Base-by-base conservation (phyloP, 2,113 vertebrate genomes). In the Synchiropus splendidus region DNA sequence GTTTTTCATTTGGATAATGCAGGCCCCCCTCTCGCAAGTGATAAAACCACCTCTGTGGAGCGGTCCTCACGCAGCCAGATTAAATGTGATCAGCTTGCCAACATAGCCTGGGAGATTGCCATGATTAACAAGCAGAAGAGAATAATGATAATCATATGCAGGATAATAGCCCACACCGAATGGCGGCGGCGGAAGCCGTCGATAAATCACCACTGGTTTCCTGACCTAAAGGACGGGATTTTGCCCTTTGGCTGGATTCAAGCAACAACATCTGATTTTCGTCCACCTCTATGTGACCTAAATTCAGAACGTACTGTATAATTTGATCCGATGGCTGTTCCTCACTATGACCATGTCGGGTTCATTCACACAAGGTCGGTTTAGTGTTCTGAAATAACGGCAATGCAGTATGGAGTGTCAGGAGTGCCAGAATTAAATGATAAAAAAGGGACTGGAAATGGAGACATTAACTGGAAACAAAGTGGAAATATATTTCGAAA, bases 1-100 rank as follows among this genome's bases (percentile, higher is more conserved):
- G 59, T 77, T 82, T 79, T 75, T 77, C 75, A 79, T 82, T 73
- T 67, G 64, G 74, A 66, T 80, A 76, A 74, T 77, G 72, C 66
- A 61, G 39, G 37, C 54, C 58, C 63, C 59, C 56, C 14, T 55
- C 65, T 59, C 52, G 61, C 57, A 64, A 70, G 69, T 75, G 75
- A 77, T 77, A 64, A 75, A 72, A 74, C 63, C 74, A 65, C 59
- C 74, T 67, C 58, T 50, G 48, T 51, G 57, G 58, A 75, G 58
- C 70, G 57, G 60, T 66, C 67, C 73, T 73, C 67, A 66, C 61
- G 60, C 47, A 56, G 55, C 47, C 48, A 70, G 74, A 75, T 77
- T 77, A 73, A 73, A 74, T 74, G 66, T 61, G 63, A 79, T 79
- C 74, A 74, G 72, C 72, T 70, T 79, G 63, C 61, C 65, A 70